These are phyloP conservation scores for Perdix hodgsoniae DNA, from an alignment of 2,797 vertebrate genomes.

Conservation along the genomic window DNA sequence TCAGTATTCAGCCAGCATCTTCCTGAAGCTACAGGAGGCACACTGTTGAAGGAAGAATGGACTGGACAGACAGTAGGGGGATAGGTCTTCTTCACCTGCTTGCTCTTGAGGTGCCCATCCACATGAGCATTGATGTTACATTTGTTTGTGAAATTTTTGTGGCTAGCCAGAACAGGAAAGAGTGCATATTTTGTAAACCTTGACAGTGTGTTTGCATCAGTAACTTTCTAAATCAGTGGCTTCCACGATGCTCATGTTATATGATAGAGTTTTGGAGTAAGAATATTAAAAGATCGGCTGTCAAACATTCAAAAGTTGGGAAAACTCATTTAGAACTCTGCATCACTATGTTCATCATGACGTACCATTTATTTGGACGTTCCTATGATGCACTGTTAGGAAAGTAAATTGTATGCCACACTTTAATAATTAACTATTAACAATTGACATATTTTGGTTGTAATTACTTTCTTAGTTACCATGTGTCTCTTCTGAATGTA, in stretches of 20 bases:
- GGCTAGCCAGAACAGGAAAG: neutral
- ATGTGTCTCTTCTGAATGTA: neutral
- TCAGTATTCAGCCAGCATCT: rapidly evolving
- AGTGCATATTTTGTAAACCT: neutral
- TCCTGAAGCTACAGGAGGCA: rapidly evolving
- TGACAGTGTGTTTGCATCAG: neutral
- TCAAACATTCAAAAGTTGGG: neutral
- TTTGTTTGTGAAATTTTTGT: neutral
- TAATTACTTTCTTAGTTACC: neutral
- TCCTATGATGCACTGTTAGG: neutral
- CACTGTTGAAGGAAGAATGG: neutral
- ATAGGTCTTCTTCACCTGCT: neutral
- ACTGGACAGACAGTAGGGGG: neutral
- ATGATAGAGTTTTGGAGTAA: neutral
- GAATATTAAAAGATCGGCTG: neutral
- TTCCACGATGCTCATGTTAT: neutral
- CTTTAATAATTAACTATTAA: neutral
- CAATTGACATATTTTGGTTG: neutral
- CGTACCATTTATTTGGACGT: neutral
- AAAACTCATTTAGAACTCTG: neutral
- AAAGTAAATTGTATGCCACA: neutral
- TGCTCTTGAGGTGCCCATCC: neutral
- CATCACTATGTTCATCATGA: neutral
- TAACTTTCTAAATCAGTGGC: neutral
- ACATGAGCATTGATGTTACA: neutral